These are phyloP conservation scores for Osmerus mordax DNA, from an alignment of 2,113 vertebrate species.

Conservation along the genomic window DNA sequence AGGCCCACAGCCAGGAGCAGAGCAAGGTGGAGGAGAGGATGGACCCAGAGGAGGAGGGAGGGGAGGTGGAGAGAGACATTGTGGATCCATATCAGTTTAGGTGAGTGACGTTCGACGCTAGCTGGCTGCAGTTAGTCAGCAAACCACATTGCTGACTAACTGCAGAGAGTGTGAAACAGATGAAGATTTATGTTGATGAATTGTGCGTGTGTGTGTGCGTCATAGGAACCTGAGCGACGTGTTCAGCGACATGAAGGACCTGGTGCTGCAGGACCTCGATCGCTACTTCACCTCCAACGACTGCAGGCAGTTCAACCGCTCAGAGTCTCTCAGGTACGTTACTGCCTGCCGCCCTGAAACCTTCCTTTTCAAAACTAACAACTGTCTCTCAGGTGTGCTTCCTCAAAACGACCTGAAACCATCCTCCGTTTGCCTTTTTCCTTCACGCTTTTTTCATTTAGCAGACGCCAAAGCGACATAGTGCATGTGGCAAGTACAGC, in stretches of 20 bases:
- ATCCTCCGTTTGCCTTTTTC: too few species aligned
- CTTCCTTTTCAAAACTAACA: too few species aligned
- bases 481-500: too few species aligned
- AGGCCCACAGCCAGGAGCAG: slow-evolving; percentile 5
- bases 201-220: not conserved
- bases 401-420: too few species aligned
- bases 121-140: too few species aligned
- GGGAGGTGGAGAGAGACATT: slow-evolving; percentile 46
- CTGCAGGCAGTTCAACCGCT: slow-evolving; percentile 88
- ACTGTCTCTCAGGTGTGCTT: too few species aligned
- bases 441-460: too few species aligned
- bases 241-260: slow-evolving; percentile 78
- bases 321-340: slow-evolving; percentile 82
- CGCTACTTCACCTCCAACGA: slow-evolving; percentile 81
- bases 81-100: slow-evolving; percentile 57
- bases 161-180: too few species aligned
- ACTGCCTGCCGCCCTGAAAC: not conserved
- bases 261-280: slow-evolving; percentile 83
- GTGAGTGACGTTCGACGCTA: slow-evolving; percentile 13
- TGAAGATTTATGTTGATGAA: too few species aligned
- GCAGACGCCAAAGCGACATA: too few species aligned
- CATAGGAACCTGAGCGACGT: slow-evolving; percentile 78
- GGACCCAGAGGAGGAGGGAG: slow-evolving; percentile 45
- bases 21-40: slow-evolving; percentile 38
- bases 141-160: too few species aligned